Evolutionary conservation across 1,140 invertebrate species (phyloP).

Genomic region (Drosophila lacertosa): DNA sequence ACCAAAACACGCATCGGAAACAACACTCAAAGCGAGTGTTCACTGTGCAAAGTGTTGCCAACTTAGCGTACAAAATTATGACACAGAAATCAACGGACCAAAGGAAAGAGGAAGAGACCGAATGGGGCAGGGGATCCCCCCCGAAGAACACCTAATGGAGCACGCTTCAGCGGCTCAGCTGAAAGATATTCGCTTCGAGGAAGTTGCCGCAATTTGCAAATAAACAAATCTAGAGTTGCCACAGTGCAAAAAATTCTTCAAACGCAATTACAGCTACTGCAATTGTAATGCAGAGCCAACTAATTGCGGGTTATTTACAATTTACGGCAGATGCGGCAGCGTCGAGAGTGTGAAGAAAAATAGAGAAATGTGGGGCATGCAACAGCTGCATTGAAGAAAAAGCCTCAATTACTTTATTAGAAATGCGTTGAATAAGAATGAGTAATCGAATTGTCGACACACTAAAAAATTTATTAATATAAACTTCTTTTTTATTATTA

Average conservation of each 20-base stretch:
- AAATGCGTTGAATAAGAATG: neutral
- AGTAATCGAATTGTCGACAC: neutral
- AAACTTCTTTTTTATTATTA: no score
- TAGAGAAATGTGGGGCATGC: neutral
- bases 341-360: neutral
- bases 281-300: constrained; percentile 20
- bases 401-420: neutral
- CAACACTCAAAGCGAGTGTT: constrained; percentile 46
- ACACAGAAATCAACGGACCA: constrained; percentile 42
- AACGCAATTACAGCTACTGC: constrained; percentile 12
- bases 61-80: constrained; percentile 82
- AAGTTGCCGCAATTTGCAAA: constrained; percentile 16
- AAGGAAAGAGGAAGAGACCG: neutral
- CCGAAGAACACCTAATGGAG: constrained; percentile 29
- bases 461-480: neutral
- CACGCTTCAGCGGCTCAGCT: constrained; percentile 32
- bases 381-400: constrained; percentile 3
- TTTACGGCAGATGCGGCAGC: constrained; percentile 4
- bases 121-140: neutral
- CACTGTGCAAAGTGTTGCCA: constrained; percentile 75
- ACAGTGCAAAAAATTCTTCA: constrained; percentile 8
- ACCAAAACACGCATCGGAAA: constrained; percentile 51
- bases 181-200: constrained; percentile 2
- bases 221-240: constrained; percentile 22
- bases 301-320: constrained; percentile 26